Base-by-base conservation (phyloP, 1,140 invertebrate genomes). In the Ectropis grisescens region DNA sequence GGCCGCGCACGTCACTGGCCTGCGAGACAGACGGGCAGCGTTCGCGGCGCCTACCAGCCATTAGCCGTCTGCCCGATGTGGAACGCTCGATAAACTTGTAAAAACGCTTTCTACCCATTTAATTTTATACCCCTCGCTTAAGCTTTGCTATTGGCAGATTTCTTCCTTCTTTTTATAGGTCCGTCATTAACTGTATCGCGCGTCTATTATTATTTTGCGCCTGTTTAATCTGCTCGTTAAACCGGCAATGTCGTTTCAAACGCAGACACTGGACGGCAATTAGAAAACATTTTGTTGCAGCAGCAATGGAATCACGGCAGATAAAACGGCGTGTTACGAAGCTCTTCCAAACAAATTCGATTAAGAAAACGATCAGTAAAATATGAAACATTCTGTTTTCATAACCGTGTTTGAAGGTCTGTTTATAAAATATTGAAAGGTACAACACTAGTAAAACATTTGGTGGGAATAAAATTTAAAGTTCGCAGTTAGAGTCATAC, bases 11-110 rank as follows among this genome's bases (percentile, higher is more conserved):
- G 66, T 68, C 60, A 61, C 59, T 55, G 53, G 58, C 55, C 52
- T 50, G 30, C 64, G 57, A 74, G 74, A 72, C 74, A 69, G 70
- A 59, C 71, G 58, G 74, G 65, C 74, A 75, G 69, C 69, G 69
- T 52, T 59, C 58, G 60, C 64, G 71, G 71, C 71, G 71, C 75
- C 75, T 72, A 51, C 45, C 48, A 62, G 59, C 59, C 75, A 75
- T 76, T 76, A 76, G 57, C 60, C 59, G 75, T 76, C 71, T 72
- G 66, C 60, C 61, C 64, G 61, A 74, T 76, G 66, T 74, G 48
- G 68, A 72, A 72, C 71, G 75, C 75, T 80, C 75, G 71, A 80
- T 80, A 80, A 80, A 80, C 71, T 80, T 76, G 70, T 75, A 80
- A 80, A 80, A 80, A 80, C 75, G 71, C 67, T 69, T 80, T 72